Conservation (phyloP, 2,888 invertebrate genomes). For the Pristionchus arcanus region DNA sequence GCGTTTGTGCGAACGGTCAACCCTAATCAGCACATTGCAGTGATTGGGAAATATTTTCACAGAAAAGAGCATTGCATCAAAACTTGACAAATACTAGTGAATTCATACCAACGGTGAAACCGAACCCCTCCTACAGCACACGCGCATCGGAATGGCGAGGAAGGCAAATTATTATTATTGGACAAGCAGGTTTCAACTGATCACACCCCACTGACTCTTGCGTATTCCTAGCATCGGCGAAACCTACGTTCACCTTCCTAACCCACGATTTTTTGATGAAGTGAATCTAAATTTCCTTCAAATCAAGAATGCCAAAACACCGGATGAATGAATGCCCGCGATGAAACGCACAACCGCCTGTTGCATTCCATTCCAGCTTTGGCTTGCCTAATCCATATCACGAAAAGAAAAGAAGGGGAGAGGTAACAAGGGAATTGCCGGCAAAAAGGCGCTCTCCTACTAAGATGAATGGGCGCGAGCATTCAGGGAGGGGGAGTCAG, state of each 20-base stretch:
- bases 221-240: not conserved
- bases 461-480: constrained; percentile 29
- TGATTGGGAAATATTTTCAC: too few species aligned
- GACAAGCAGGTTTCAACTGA: not conserved
- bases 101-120: not conserved
- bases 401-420: not conserved
- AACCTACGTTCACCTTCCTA: not conserved
- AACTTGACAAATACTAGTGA: not conserved
- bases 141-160: not conserved
- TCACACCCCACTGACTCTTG: too few species aligned
- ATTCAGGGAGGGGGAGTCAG: constrained; percentile 26
- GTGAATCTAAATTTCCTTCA: not conserved
- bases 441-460: constrained; percentile 6
- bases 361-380: not conserved
- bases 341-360: not conserved
- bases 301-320: not conserved
- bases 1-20: too few species aligned
- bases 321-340: not conserved
- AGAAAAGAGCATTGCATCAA: too few species aligned
- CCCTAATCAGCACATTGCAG: not conserved
- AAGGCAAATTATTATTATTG: not conserved
- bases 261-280: not conserved
- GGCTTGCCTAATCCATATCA: not conserved
- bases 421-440: constrained; percentile 40
- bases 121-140: not conserved